phyloP scores from a whole-genome alignment of 2,888 invertebrate species.

The Crematogaster levior region DNA sequence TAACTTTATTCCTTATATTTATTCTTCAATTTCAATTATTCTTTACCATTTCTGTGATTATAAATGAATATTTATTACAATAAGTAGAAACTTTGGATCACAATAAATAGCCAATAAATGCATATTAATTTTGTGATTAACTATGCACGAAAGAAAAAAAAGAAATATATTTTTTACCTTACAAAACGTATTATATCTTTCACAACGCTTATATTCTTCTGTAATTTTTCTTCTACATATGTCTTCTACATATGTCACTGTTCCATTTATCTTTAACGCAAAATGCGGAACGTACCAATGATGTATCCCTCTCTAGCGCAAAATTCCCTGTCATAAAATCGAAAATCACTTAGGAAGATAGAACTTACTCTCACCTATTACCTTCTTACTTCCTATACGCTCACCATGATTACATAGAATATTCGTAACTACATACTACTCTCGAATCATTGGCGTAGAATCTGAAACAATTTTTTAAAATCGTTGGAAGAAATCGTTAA shows the following conservation, averaged over 20 bases:
- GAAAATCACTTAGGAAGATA: conserved; percentile 28
- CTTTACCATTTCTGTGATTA: too few relatives aligned
- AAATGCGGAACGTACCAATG: background rate
- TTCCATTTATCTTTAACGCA: background rate
- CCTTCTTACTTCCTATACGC: background rate
- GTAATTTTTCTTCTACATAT: background rate
- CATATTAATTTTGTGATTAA: background rate
- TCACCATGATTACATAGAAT: conserved; percentile 31
- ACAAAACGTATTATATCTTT: background rate
- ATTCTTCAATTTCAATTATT: too few relatives aligned
- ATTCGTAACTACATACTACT: conserved; percentile 13
- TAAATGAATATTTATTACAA: background rate
- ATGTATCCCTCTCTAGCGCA: background rate
- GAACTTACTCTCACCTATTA: background rate
- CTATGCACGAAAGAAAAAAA: background rate
- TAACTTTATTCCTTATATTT: too few relatives aligned
- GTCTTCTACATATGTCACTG: too few relatives aligned
- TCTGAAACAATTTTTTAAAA: background rate
- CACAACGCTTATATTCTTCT: background rate
- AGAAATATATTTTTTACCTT: conserved; percentile 9
- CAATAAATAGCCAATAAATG: background rate
- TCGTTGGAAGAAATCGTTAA: background rate
- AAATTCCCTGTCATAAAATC: conserved; percentile 29
- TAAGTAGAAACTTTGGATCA: background rate
- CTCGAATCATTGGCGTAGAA: conserved; percentile 26